Base-by-base conservation (phyloP, 2,888 invertebrate species). In the Mythimna albipuncta region DNA sequence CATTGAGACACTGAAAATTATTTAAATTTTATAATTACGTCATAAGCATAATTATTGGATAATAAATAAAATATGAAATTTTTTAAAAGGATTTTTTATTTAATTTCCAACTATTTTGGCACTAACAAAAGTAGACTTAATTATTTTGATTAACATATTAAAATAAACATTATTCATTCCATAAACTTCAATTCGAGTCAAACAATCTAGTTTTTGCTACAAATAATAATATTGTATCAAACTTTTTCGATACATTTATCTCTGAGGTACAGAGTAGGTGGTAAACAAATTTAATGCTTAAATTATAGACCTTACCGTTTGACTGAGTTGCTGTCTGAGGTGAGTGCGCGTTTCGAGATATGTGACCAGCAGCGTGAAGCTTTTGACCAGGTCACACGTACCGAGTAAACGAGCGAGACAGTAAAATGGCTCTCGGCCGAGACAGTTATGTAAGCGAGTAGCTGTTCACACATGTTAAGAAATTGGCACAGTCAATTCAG, bases 91-190 rank as follows among this genome's bases (percentile, higher is more conserved):
- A 2, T 11, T 38, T 35, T 74, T 76, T 71, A 71, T 77, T 71
- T 70, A 10, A 26, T 69, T 68, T 69, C 59, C 55, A 72, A 71
- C 70, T 81, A 81, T 38, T 77, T 85, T 85, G 79, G 85, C 86
- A 85, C 81, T 71, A 77, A 79, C 76, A 78, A 26, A 47, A 6
- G 35, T 65, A 77, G 47, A 72, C 66, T 44, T 68, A 81, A 54
- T 62, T 57, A 62, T 50, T 69, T 65, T n/a, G 13, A 11, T 65
- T 54, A 77, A 74, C 57, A 77, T 47, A 38, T 71, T 64, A 57
- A 59, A 75, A 69, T 67, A 71, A 16, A 69, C 66, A 35, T 38
- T 54, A 47, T 72, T 64, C 35, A 67, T 59, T 76, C 47, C 21
- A 38, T 59, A 19, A 52, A 59, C n/a, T 59, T 44, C 13, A 58